phyloP scores from a whole-genome alignment of 2,888 invertebrate species.

The Chymomyza caudatula region DNA sequence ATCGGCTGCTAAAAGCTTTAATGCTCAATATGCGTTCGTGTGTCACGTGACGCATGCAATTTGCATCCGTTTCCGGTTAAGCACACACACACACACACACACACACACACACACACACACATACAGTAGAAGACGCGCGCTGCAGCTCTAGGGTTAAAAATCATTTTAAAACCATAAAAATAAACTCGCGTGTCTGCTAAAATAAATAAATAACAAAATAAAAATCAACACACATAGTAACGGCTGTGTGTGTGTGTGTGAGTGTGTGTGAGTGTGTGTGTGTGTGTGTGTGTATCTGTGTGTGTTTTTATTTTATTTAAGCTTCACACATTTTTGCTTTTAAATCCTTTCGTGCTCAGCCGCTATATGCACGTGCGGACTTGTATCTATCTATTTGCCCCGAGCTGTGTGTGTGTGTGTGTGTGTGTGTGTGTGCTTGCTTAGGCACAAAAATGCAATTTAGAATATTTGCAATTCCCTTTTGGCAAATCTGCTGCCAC shows the following conservation, averaged over 20 bases:
- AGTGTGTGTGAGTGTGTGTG: background rate
- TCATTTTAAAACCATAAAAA: conserved; percentile 74
- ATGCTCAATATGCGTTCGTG: conserved; percentile 54
- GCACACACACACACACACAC: conserved; percentile 22
- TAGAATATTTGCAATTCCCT: conserved; percentile 70
- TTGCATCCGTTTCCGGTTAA: conserved; percentile 76
- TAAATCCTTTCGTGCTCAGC: conserved; percentile 57
- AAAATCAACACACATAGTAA: conserved; percentile 19
- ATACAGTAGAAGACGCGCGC: background rate
- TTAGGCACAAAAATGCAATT: conserved; percentile 62
- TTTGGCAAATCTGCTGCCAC: conserved; percentile 48
- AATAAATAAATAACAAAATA: conserved; percentile 65
- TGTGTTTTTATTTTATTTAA: conserved; percentile 56
- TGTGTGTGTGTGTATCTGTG: background rate
- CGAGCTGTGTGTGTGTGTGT: conserved; percentile 2
- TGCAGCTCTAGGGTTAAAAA: conserved; percentile 51
- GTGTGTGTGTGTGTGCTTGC: conserved; percentile 25
- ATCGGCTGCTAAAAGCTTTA: background rate
- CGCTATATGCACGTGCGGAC: conserved; percentile 30
- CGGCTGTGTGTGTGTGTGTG: background rate
- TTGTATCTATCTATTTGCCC: conserved; percentile 18
- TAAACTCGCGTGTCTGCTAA: conserved; percentile 65
- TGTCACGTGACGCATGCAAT: conserved; percentile 75
- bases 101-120: conserved; percentile 1
- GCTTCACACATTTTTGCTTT: conserved; percentile 63